A percentile compares a stretch with the other conserved stretches of the same genome.
phyloP scores from a whole-genome alignment of 2,113 vertebrate genomes.

The Melanerpes formicivorus region DNA sequence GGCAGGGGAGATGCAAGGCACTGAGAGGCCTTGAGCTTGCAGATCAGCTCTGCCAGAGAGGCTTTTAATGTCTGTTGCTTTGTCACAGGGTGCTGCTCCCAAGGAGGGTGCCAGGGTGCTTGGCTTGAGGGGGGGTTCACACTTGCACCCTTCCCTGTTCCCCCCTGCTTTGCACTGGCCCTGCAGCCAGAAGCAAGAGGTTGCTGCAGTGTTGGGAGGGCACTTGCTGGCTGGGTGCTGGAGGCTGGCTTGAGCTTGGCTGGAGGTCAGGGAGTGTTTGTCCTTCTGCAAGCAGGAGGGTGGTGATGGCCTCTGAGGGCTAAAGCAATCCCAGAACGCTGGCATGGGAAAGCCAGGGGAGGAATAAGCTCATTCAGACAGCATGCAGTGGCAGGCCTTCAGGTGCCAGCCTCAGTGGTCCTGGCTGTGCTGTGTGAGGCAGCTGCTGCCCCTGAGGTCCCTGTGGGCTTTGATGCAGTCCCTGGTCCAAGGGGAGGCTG shows the following conservation, averaged over 20 bases:
- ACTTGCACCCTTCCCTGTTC: fast-evolving
- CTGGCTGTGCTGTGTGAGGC: background rate
- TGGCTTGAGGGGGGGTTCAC: background rate
- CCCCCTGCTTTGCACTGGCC: background rate
- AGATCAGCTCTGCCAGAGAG: background rate
- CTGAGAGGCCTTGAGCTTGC: background rate
- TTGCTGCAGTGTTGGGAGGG: background rate
- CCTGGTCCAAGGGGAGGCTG: background rate
- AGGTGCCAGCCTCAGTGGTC: background rate
- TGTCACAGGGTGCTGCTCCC: background rate
- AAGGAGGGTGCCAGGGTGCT: background rate
- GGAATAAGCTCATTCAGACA: background rate
- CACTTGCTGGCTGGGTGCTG: background rate
- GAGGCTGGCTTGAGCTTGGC: background rate
- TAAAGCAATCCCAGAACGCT: background rate
- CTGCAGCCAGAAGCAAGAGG: background rate
- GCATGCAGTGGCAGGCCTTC: background rate
- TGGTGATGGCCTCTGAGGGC: background rate
- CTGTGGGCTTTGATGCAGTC: background rate
- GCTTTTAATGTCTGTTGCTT: background rate
- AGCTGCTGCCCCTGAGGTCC: background rate
- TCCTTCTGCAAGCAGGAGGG: background rate
- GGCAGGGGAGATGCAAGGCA: background rate
- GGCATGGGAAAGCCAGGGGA: background rate
- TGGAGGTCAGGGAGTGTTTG: background rate